A percentile compares a stretch with the other conserved stretches of the same genome.
Evolutionary conservation across 2,797 vertebrate species (phyloP).

Genomic region (Stomatorhinus walkeri): DNA sequence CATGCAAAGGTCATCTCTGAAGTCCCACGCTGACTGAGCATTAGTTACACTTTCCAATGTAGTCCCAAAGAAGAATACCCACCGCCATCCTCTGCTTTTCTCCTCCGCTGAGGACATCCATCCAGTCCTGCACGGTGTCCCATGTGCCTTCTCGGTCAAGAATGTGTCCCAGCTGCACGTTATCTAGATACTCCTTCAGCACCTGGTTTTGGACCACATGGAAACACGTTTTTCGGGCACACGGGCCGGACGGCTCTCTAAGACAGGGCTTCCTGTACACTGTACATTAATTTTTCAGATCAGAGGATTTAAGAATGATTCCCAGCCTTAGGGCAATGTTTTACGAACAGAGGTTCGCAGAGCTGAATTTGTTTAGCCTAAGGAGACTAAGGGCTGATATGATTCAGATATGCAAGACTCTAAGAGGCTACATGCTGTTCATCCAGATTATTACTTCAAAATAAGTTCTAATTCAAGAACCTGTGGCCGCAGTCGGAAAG

Average conservation of each 20-base stretch:
- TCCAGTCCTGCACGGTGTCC: constrained; percentile 93
- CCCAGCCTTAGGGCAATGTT: background rate
- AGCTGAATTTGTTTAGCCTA: background rate
- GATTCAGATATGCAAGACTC: background rate
- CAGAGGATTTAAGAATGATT: background rate
- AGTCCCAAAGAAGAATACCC: constrained; percentile 41
- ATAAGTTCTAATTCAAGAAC: background rate
- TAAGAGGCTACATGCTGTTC: background rate
- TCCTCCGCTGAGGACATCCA: constrained; percentile 96
- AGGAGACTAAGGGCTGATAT: background rate
- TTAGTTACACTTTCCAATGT: background rate
- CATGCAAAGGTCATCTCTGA: background rate
- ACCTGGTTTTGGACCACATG: constrained; percentile 56
- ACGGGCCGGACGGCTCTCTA: background rate
- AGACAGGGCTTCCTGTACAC: background rate
- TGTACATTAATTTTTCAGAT: background rate
- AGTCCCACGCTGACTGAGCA: background rate
- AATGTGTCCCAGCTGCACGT: constrained; percentile 90
- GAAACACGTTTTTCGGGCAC: background rate
- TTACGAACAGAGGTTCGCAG: background rate
- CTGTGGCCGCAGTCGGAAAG: background rate
- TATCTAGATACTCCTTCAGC: constrained; percentile 91
- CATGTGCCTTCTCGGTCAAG: constrained; percentile 86
- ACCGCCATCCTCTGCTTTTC: constrained; percentile 98
- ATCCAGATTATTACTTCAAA: background rate